phyloP scores from a whole-genome alignment of 2,797 vertebrate genomes.

The Eulemur mongoz region DNA sequence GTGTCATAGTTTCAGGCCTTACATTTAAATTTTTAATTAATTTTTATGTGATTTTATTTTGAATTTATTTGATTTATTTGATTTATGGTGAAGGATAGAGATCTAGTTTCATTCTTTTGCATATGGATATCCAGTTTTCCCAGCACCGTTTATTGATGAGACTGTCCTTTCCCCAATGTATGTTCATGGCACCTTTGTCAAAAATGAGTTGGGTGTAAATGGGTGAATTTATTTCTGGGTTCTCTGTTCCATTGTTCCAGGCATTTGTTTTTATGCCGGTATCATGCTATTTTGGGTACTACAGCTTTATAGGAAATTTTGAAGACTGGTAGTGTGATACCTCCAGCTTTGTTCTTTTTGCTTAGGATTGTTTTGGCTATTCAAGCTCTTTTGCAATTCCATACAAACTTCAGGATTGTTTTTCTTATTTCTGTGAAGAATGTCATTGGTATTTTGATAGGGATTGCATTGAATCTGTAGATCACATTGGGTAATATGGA shows the following conservation, averaged over 20 bases:
- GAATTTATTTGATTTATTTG: neutral
- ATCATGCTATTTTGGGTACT: neutral
- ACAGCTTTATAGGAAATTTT: neutral
- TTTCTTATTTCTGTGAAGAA: neutral
- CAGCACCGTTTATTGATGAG: neutral
- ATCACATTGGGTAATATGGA: neutral
- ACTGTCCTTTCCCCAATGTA: neutral
- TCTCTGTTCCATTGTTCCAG: neutral
- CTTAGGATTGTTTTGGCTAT: neutral
- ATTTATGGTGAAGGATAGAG: neutral
- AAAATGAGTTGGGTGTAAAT: neutral
- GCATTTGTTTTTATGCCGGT: neutral
- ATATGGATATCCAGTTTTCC: neutral
- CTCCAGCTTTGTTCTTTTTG: neutral
- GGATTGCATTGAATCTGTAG: neutral
- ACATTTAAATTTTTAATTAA: neutral
- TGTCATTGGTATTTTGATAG: neutral
- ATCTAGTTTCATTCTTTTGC: neutral
- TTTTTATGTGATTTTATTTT: neutral
- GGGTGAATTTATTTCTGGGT: neutral
- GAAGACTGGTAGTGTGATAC: neutral
- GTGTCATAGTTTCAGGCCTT: neutral
- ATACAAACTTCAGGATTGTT: neutral
- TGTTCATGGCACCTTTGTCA: neutral
- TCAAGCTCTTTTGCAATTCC: neutral